Evolutionary conservation across 1,140 invertebrate genomes (phyloP).

Genomic region (Lepidurus arcticus): DNA sequence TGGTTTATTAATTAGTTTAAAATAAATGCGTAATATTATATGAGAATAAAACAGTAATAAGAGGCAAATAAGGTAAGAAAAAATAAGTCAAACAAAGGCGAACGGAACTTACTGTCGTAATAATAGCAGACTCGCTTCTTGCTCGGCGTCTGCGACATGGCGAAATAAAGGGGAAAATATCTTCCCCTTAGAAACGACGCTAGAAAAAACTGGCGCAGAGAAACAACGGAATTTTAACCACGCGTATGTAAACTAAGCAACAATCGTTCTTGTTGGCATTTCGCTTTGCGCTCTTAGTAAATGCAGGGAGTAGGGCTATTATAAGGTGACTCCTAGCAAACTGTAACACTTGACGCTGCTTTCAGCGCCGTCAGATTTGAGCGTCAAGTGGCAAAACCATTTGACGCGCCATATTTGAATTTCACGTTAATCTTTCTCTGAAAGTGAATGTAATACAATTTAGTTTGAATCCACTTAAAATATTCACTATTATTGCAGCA

Average conservation of each 20-base stretch:
- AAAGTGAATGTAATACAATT: no score
- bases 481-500: no score
- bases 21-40: no score
- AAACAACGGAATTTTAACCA: neutral
- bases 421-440: no score
- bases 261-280: neutral
- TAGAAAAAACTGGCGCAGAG: neutral
- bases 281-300: neutral
- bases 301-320: neutral
- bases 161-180: neutral
- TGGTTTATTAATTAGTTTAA: no score
- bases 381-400: no score
- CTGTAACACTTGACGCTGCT: neutral
- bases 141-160: slow-evolving; percentile 63
- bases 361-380: neutral
- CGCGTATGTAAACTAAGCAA: neutral
- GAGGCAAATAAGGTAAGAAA: neutral
- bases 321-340: neutral
- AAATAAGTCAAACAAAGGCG: neutral
- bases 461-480: no score
- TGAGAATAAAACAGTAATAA: neutral
- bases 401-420: no score
- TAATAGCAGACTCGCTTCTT: slow-evolving; percentile 96
- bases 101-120: slow-evolving; percentile 86
- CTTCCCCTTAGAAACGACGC: neutral